Evolutionary conservation across 2,113 vertebrate genomes (phyloP).

Genomic region (Athene noctua): DNA sequence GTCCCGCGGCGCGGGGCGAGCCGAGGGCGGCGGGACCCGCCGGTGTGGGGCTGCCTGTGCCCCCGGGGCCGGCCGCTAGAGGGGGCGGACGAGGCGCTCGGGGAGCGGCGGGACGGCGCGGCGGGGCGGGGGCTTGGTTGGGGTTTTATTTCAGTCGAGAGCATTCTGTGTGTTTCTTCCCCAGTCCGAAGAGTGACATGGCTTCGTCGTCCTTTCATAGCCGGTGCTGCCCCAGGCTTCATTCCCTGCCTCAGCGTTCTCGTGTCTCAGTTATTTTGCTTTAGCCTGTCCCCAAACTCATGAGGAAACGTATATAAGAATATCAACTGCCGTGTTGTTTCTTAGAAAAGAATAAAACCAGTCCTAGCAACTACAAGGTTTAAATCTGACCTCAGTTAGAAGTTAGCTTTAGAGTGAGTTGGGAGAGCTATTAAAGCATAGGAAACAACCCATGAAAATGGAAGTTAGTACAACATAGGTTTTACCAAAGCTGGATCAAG

Average conservation of each 20-base stretch:
- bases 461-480: neutral
- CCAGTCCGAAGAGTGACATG: rapidly evolving
- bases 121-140: too few species aligned
- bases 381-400: neutral
- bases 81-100: too few species aligned
- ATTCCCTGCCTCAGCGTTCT: neutral
- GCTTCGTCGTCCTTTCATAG: rapidly evolving
- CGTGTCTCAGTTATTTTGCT: neutral
- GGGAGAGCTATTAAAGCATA: neutral
- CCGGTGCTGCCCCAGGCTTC: neutral
- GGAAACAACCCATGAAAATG: neutral
- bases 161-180: rapidly evolving
- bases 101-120: neutral
- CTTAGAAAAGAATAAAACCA: neutral
- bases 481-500: neutral
- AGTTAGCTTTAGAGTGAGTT: neutral
- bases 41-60: neutral
- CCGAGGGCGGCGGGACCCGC: neutral
- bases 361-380: neutral
- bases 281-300: neutral
- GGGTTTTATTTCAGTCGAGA: too few species aligned
- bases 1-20: too few species aligned
- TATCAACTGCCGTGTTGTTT: neutral
- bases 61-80: neutral
- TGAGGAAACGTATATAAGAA: neutral